Base-by-base conservation (phyloP, 2,797 vertebrate species). In the Aselliscus stoliczkanus region DNA sequence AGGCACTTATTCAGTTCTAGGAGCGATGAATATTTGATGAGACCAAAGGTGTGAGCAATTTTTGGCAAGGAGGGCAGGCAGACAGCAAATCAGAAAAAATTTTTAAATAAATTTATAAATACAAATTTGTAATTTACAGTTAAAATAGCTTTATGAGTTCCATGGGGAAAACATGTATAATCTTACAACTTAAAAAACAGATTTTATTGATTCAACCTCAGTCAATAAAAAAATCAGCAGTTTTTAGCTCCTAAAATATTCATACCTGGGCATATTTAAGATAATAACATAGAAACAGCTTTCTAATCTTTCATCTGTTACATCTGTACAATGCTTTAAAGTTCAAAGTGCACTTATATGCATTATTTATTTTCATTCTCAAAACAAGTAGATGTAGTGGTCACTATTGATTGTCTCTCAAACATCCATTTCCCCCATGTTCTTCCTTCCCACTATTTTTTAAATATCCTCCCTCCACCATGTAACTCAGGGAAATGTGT, bases 321-420 rank as follows among this genome's bases (percentile, higher is more conserved):
- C 42, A 90, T 87, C 25, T 94, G 37, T 13, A 85, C 20, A 86
- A 91, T 17, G 64, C 42, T 94, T 83, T 84, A 88, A 75, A 95
- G 95, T 96, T 97, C 95, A 97, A 94, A 96, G 81, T 82, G 42
- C 34, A 96, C 42, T 84, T 75, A 27, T 27, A 88, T 85, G 82
- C 89, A 95, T 96, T 94, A 96, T 81, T 96, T 94, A 97, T 93
- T 94, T 96, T 95, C 87, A 94, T 23, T 95, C 90, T 95, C 92
- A 94, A 97, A 97, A 94, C 52, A 93, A 91, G 72, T 3, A 96
- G 56, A 93, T 54, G 60, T 5, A 95, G 73, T 56, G 58, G 84
- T 76, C 84, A 95, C 90, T 94, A 92, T 1, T 93, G 92, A 95
- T 82, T 87, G 87, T 64, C 50, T 83, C 83, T 96, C 67, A 92